Base-by-base conservation (phyloP, 1,140 invertebrate genomes). In the Chrysomallon squamiferum region DNA sequence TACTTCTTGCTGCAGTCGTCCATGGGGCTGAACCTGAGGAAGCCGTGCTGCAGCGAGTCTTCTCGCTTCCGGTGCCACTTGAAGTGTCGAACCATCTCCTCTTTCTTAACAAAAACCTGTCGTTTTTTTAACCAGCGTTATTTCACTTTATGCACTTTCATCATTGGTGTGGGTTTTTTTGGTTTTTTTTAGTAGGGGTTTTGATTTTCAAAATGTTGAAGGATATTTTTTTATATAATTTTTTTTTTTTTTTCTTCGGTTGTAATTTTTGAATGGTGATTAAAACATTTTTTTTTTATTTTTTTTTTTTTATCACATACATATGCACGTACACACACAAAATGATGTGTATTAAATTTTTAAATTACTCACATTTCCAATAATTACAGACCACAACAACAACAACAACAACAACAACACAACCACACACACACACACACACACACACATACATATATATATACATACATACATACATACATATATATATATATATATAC, bases 31-130 rank as follows among this genome's bases (percentile, higher is more conserved):
- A 93, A 95, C 45, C 97, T 88, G 90, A 98, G 95, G 85, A 99
- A 99, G 22, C 96, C 96, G 81, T 98, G 94, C 74, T 96, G 94
- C 7, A 98, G 86, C 22, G 95, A 96, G 83, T 99, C 97, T 79
- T 98, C 95, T 11, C 96, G 89, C 86, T 99, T 99, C 87, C 97
- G 97, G 86, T 99, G 97, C 97, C 97, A 99, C 87, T 99, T 97
- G 83, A 95, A 96, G 85, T 99, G 97, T 49, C 97, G 90, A 58
- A 98, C 97, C 93, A 98, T 98, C 81, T 99, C 97, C 85, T 98
- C 96, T 83, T 98, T 98, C 84, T 98, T 97, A 71, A 96, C 92
- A 81, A 98, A 96, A 0, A 98, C 95, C 82, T 87, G 72, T 49
- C n/a, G n/a, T n/a, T n/a, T n/a, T n/a, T n/a, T n/a, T 77, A 75